These are phyloP conservation scores for Ageneiosus marmoratus DNA, from an alignment of 2,113 vertebrate species.

Conservation along the genomic window DNA sequence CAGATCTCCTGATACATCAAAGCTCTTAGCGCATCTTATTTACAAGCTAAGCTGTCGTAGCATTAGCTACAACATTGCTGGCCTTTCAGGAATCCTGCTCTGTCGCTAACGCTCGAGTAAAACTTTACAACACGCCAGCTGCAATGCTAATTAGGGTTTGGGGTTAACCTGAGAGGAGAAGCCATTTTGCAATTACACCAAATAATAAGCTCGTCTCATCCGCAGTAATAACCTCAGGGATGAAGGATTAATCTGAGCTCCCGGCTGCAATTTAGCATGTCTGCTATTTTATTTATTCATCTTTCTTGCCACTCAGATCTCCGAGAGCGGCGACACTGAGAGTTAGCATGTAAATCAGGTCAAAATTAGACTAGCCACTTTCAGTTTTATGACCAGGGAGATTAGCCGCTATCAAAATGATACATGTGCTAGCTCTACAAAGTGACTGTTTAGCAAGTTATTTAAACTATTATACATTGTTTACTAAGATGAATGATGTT, in stretches of 20 bases:
- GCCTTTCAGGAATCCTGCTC: too few relatives aligned
- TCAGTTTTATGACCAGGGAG: background rate
- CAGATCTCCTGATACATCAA: too few relatives aligned
- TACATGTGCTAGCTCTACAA: background rate
- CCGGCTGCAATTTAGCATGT: background rate
- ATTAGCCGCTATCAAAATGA: background rate
- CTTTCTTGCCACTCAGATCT: background rate
- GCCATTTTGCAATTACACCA: conserved; percentile 5
- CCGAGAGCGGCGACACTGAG: background rate
- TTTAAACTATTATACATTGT: too few relatives aligned
- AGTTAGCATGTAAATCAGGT: background rate
- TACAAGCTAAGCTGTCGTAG: conserved; percentile 2
- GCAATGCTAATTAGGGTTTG: conserved; percentile 1
- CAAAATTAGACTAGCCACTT: background rate
- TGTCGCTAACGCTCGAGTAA: background rate
- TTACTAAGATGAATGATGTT: too few relatives aligned
- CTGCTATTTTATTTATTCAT: conserved; percentile 14
- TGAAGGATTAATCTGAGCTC: background rate
- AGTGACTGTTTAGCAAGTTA: background rate
- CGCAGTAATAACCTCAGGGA: conserved; percentile 11
- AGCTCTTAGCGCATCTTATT: conserved; percentile 2
- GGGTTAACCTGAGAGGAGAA: background rate
- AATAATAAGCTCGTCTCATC: background rate
- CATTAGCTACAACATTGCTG: too few relatives aligned
- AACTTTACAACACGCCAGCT: background rate